Evolutionary conservation across 2,797 vertebrate genomes (phyloP), one percentile per base, ranked within the genome.

Genomic region (Phataginus tricuspis): DNA sequence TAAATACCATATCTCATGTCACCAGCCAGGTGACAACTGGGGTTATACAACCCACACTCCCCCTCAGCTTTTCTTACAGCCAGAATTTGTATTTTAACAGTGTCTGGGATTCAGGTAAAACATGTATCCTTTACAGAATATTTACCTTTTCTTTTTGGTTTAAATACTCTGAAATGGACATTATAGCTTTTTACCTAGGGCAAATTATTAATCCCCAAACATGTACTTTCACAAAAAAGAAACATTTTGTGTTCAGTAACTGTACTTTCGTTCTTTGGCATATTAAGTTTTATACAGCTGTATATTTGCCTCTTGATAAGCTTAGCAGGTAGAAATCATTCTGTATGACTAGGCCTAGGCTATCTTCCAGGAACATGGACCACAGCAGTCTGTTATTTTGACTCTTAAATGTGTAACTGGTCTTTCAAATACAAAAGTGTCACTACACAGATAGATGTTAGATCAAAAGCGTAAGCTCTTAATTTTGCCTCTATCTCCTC

Each of bases 71-170:
- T 69, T 66, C 57, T 61, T 57, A 42, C 4, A 84, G 23, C 23
- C 55, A 68, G 72, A 85, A 61, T 80, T 96, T 61, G 8, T 86
- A 45, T 74, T 92, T 86, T 39, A 72, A 79, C 27, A 75, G 18
- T 86, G 63, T 86, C 34, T 49, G 63, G 25, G 34, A 55, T 75
- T 94, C 4, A 14, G 68, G 77, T 39, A 39, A 69, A 71, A 93
- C 59, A 7, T 14, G 0, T 42, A 49, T 51, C 37, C 23, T 45
- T 72, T 92, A 66, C n/a, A 57, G 49, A 85, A 37, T 66, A 71
- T 79, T 92, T 68, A 55, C 61, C 39, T 94, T 95, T 96, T 66
- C 75, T 49, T 16, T 82, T 87, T 96, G 53, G 37, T 74, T 89
- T 96, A 94, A 85, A 37, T 79, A 92, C 45, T 34, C 59, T 71